Evolutionary conservation across 2,113 vertebrate species (phyloP).

Genomic region (Cygnus buccinator): DNA sequence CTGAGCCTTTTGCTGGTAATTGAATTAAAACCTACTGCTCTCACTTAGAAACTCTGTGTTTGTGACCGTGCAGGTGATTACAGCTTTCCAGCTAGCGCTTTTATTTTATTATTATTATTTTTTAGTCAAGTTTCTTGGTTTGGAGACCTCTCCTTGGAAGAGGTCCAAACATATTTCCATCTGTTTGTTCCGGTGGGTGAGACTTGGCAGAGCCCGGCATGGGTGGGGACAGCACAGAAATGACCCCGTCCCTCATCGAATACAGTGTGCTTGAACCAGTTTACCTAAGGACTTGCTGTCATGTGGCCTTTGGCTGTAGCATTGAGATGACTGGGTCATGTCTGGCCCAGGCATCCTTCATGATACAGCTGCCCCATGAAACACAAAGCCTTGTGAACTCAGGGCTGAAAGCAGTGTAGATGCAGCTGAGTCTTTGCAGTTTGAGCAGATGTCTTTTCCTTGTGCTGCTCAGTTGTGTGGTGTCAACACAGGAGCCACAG

Average conservation of each 20-base stretch:
- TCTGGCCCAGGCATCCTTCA: background rate
- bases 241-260: background rate
- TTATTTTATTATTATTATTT: background rate
- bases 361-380: background rate
- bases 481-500: background rate
- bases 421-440: background rate
- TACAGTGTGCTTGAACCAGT: background rate
- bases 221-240: accelerated
- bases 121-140: background rate
- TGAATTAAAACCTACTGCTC: background rate
- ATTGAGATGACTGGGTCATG: background rate
- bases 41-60: background rate
- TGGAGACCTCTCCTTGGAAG: background rate
- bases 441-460: background rate
- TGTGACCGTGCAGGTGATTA: background rate
- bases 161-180: background rate
- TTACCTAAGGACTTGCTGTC: background rate
- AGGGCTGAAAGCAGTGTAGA: background rate
- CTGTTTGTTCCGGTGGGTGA: background rate
- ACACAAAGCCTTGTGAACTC: background rate
- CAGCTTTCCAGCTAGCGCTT: background rate
- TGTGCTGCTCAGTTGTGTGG: background rate
- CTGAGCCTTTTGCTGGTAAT: background rate
- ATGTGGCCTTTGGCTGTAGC: background rate
- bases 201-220: background rate